Conservation (phyloP, 2,797 vertebrate species). For the Morus bassanus region DNA sequence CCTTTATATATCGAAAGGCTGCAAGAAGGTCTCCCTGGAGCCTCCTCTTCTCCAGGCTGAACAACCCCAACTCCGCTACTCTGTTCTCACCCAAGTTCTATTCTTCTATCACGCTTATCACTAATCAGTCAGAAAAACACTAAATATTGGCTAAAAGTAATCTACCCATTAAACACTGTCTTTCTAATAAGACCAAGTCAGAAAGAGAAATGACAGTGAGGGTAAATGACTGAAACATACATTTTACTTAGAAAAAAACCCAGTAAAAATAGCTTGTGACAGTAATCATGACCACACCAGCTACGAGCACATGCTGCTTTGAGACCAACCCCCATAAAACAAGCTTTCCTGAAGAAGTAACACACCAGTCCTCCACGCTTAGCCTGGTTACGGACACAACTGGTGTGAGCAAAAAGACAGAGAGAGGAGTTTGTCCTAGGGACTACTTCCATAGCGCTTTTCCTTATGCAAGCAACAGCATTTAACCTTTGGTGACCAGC, state of each 20-base stretch:
- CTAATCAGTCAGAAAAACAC: not conserved
- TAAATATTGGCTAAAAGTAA: not conserved
- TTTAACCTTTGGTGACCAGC: not conserved
- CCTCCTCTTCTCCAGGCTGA: not conserved
- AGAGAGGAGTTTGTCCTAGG: not conserved
- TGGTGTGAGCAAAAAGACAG: rapidly evolving
- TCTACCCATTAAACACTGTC: not conserved
- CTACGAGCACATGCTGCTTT: not conserved
- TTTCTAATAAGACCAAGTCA: not conserved
- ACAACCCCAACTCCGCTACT: rapidly evolving
- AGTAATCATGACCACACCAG: not conserved
- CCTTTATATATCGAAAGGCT: not conserved
- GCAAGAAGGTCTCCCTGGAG: not conserved
- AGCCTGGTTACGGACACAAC: rapidly evolving
- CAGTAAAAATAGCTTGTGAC: not conserved
- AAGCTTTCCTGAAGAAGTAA: not conserved
- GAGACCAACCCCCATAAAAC: rapidly evolving
- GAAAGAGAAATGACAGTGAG: not conserved
- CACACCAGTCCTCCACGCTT: not conserved
- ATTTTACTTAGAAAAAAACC: not conserved
- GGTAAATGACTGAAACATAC: not conserved
- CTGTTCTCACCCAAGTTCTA: not conserved
- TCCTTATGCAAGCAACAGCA: rapidly evolving
- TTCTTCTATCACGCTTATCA: too few species aligned
- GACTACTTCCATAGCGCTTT: not conserved